A percentile compares a stretch with the other conserved stretches of the same genome.
Conservation (phyloP, 2,888 invertebrate genomes). For the Cheilosia urbana region DNA sequence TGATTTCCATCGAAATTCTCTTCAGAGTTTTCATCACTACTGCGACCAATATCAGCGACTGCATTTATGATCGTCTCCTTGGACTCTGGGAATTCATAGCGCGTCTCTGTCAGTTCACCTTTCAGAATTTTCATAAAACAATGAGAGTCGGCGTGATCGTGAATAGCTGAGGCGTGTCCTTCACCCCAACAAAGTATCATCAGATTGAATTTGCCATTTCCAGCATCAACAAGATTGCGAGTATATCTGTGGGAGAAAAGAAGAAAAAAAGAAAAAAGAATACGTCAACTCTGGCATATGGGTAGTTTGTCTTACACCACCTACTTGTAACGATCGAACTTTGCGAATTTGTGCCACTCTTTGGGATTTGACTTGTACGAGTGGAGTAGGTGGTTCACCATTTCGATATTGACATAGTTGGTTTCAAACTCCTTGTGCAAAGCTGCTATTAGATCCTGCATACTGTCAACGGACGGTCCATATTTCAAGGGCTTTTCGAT, state of each 20-base stretch:
- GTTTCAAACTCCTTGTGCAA: conserved; percentile 91
- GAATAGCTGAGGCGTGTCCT: conserved; percentile 96
- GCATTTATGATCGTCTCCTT: conserved; percentile 44
- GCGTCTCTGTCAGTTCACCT: conserved; percentile 92
- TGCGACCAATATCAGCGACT: conserved; percentile 75
- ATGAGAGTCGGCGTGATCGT: conserved; percentile 97
- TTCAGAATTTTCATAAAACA: conserved; percentile 98
- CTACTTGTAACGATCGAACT: conserved; percentile 95
- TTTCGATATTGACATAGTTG: conserved; percentile 94
- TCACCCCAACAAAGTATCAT: conserved; percentile 99
- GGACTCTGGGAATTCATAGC: conserved; percentile 81
- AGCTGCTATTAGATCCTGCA: conserved; percentile 88
- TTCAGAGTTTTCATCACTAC: conserved; percentile 52
- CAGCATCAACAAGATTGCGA: conserved; percentile 96
- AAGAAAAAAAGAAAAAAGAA: too few species aligned
- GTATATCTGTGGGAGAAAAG: conserved; percentile 90
- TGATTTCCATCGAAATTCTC: conserved; percentile 83
- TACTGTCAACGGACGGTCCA: conserved; percentile 82
- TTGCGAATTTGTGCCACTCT: conserved; percentile 97
- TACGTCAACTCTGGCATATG: neutral
- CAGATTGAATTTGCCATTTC: conserved; percentile 98
- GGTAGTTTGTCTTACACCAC: neutral
- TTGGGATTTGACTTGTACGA: conserved; percentile 93
- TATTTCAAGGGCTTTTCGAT: conserved; percentile 83
- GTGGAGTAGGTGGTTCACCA: conserved; percentile 91